Evolutionary conservation across 2,797 vertebrate species (phyloP).

Genomic region (Prionace glauca): DNA sequence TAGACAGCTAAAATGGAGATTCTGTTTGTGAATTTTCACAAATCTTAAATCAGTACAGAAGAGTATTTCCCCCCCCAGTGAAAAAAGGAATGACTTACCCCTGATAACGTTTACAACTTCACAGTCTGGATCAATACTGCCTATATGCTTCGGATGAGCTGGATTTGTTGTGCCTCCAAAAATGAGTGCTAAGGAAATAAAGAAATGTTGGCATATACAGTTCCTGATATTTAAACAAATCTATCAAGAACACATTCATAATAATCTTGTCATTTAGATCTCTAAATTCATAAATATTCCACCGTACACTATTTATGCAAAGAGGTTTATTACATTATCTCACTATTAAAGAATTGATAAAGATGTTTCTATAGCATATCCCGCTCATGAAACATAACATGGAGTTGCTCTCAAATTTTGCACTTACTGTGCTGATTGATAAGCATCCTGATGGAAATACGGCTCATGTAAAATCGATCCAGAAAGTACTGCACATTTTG

Average conservation of each 20-base stretch:
- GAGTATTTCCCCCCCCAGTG: not conserved
- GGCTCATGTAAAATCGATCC: slow-evolving; percentile 92
- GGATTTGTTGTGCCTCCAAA: slow-evolving; percentile 86
- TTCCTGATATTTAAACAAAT: not conserved
- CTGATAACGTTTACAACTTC: slow-evolving; percentile 73
- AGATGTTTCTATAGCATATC: not conserved
- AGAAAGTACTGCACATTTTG: slow-evolving; percentile 96
- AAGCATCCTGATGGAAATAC: slow-evolving; percentile 95
- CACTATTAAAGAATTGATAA: not conserved
- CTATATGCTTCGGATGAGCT: slow-evolving; percentile 84
- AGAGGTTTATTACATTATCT: not conserved
- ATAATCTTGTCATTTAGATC: not conserved
- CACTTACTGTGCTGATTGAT: slow-evolving; percentile 93
- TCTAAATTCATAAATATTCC: not conserved
- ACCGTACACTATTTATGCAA: not conserved
- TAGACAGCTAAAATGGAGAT: not conserved
- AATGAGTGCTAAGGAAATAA: slow-evolving; percentile 66
- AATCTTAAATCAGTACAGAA: not conserved
- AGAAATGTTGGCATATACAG: not conserved
- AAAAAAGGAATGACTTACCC: slow-evolving; percentile 58
- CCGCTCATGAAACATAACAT: not conserved
- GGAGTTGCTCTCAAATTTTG: not conserved
- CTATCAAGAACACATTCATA: not conserved
- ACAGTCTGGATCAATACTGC: slow-evolving; percentile 84
- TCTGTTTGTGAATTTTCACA: not conserved